Evolutionary conservation across 2,797 vertebrate genomes (phyloP).

Genomic region (Serranus cabrilla): DNA sequence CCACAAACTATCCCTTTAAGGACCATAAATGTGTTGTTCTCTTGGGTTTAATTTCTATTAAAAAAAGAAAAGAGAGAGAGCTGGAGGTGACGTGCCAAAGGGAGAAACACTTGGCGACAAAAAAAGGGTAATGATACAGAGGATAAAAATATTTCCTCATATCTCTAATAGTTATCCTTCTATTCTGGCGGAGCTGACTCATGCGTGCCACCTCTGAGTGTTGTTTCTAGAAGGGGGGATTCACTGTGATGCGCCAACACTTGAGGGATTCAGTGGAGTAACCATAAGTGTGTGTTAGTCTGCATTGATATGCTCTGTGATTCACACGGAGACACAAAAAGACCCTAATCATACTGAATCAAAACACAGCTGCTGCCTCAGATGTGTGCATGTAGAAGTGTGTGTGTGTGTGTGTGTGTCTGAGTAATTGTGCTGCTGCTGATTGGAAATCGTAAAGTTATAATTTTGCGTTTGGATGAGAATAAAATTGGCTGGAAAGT

Average conservation of each 20-base stretch:
- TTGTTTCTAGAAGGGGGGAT: slow-evolving; percentile 33
- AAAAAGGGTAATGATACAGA: slow-evolving; percentile 22
- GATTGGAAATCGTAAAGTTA: slow-evolving; percentile 51
- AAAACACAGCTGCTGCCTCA: slow-evolving; percentile 76
- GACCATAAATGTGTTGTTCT: neutral
- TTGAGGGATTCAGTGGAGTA: slow-evolving; percentile 49
- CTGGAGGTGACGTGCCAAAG: slow-evolving; percentile 8
- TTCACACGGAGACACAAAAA: slow-evolving; percentile 68
- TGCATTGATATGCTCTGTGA: slow-evolving; percentile 57
- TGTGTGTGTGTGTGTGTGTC: slow-evolving; percentile 6
- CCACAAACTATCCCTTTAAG: neutral
- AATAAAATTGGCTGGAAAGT: slow-evolving; percentile 37
- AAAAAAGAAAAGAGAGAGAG: neutral
- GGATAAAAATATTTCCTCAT: slow-evolving; percentile 23
- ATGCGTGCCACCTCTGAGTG: slow-evolving; percentile 38
- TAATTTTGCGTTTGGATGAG: slow-evolving; percentile 42
- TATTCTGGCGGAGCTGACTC: slow-evolving; percentile 52
- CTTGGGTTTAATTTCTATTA: neutral
- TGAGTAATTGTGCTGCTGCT: slow-evolving; percentile 35
- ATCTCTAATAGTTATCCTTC: slow-evolving; percentile 31
- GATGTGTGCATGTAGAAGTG: slow-evolving; percentile 12
- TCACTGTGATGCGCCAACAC: slow-evolving; percentile 44
- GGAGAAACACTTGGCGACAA: slow-evolving; percentile 14
- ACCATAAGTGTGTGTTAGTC: slow-evolving; percentile 55
- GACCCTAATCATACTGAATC: slow-evolving; percentile 68